Conservation (phyloP, 2,797 vertebrate species). For the Netta rufina region DNA sequence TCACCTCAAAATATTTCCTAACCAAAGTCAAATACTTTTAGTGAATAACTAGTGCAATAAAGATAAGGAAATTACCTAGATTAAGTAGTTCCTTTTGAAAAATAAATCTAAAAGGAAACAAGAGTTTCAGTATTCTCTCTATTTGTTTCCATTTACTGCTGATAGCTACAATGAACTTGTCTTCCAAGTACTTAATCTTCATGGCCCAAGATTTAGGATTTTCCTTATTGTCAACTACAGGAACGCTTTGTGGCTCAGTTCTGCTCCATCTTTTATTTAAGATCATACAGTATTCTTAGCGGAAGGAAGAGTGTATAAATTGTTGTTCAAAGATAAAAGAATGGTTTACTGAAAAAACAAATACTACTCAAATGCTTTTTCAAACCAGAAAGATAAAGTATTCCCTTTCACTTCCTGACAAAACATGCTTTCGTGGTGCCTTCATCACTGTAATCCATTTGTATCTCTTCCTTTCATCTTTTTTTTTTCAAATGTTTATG, state of each 20-base stretch:
- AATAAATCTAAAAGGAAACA: background rate
- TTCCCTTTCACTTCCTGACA: background rate
- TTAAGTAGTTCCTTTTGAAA: background rate
- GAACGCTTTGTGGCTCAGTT: background rate
- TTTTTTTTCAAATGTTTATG: background rate
- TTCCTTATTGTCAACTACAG: background rate
- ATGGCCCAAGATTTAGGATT: background rate
- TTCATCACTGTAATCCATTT: background rate
- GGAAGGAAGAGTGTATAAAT: background rate
- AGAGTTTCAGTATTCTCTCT: background rate
- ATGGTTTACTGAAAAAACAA: background rate
- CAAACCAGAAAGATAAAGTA: background rate
- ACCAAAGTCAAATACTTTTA: background rate
- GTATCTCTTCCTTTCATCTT: background rate
- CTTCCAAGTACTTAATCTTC: background rate
- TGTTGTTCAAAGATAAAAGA: background rate
- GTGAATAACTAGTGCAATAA: background rate
- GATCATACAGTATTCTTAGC: background rate
- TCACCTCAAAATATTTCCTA: background rate
- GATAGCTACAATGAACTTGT: background rate
- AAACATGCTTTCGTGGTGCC: background rate
- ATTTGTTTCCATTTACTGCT: background rate
- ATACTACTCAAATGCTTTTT: background rate
- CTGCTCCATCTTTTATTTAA: background rate
- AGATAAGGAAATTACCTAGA: background rate